These are phyloP conservation scores for Monarcha castaneiventris DNA, from an alignment of 2,113 vertebrate genomes.

Conservation along the genomic window DNA sequence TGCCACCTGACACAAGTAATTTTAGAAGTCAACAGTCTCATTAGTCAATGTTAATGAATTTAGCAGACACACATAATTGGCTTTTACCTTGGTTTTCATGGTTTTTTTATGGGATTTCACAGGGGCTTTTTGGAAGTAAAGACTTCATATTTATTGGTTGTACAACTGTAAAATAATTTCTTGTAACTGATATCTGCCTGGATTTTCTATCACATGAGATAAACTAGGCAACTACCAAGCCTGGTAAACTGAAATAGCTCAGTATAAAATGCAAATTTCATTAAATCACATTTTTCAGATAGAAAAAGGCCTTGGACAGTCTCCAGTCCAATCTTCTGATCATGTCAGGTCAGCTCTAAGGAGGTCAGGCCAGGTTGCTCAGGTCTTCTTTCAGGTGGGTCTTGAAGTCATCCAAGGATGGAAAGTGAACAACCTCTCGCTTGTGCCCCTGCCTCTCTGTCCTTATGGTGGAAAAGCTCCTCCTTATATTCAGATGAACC, in stretches of 20 bases:
- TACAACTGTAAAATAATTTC: neutral
- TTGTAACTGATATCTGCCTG: neutral
- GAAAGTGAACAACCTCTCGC: neutral
- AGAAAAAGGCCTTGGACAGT: neutral
- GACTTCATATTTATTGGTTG: neutral
- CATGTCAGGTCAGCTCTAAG: neutral
- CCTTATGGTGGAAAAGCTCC: neutral
- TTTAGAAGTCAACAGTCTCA: conserved; percentile 13
- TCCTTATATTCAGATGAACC: neutral
- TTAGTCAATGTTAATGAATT: conserved; percentile 31
- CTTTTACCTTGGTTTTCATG: neutral
- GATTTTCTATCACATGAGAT: neutral
- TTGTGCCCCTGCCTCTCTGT: neutral
- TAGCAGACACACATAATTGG: neutral
- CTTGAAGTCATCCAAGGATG: neutral
- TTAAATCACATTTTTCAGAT: neutral
- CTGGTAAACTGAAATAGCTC: neutral
- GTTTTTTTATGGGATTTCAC: neutral
- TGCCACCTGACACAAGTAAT: neutral
- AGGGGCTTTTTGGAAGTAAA: neutral
- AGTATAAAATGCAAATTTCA: neutral
- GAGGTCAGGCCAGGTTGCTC: neutral
- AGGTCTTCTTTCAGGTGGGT: neutral
- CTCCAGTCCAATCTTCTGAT: neutral
- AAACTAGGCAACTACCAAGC: neutral